Conservation (phyloP, 2,113 vertebrate species). For the Pedetes capensis region DNA sequence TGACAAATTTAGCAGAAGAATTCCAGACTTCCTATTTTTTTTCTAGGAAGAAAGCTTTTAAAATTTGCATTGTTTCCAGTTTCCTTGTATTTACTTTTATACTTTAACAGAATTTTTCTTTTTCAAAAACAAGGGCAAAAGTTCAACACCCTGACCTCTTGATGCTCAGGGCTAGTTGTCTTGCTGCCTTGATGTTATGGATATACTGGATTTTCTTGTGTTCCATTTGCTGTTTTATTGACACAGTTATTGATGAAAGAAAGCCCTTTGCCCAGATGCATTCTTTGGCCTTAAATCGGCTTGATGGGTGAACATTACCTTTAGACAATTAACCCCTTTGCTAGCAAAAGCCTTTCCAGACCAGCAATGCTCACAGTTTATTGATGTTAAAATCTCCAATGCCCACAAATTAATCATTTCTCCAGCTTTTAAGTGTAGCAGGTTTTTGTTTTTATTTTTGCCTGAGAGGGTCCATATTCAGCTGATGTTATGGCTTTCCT, state of each 20-base stretch:
- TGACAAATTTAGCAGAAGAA: background rate
- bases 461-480: background rate
- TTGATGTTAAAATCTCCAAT: conserved; percentile 8
- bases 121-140: background rate
- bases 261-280: conserved; percentile 41
- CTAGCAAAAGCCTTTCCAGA: conserved; percentile 28
- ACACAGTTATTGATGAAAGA: conserved; percentile 50
- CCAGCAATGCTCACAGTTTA: background rate
- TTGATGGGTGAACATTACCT: conserved; percentile 14
- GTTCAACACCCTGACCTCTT: background rate
- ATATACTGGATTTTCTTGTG: conserved; percentile 46
- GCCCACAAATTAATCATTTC: conserved; percentile 14
- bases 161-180: conserved; percentile 6
- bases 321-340: conserved; percentile 44
- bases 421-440: background rate
- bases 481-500: background rate
- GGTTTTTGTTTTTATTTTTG: conserved; percentile 25
- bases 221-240: conserved; percentile 49
- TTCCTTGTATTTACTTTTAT: conserved; percentile 34
- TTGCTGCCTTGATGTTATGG: conserved; percentile 28
- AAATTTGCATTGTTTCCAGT: background rate
- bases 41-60: background rate
- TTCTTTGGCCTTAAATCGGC: conserved; percentile 48
- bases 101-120: background rate
- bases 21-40: background rate